Evolutionary conservation across 1,140 invertebrate species (phyloP), one percentile per base, ranked within the genome.

Genomic region (Cepaea nemoralis): DNA sequence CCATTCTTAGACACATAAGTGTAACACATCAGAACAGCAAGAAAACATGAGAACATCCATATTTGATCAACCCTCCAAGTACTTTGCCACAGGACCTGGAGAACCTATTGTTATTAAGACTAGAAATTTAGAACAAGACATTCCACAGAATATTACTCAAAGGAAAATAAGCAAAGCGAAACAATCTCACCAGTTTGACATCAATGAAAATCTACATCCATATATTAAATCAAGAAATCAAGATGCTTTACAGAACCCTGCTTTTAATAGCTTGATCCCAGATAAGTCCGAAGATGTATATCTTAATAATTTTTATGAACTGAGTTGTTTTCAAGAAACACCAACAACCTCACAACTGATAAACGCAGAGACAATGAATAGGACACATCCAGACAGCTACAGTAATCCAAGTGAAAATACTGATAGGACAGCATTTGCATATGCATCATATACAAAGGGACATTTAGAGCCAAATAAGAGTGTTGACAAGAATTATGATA

Each of bases 401-500:
- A 27, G 0, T 27, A 24, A 3, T 55, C 42, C 5, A 19, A 37
- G 1, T 19, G 27, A 27, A 33, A 31, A 55, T 14, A 66, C 45
- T 12, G 19, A 27, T 39, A 31, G 39, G 42, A 2, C 48, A n/a
- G 42, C 39, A 33, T 10, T 39, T 35, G 31, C 22, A 37, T 22
- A 69, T 55, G n/a, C 73, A 80, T 45, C 35, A 75, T 0, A 77
- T 67, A 14, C 80, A 40, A n/a, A 82, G 50, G 55, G 66, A 59
- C 37, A 71, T 69, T 66, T 45, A 70, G 31, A 82, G 83, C 74
- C 81, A 76, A 31, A 80, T 77, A 2, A 81, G 71, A 0, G 80
- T 67, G 55, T 80, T 74, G 35, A 82, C 75, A 50, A 39, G 74
- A 55, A 82, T 82, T 37, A 67, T n/a, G 87, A 88, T 77, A 83